A percentile compares a stretch with the other conserved stretches of the same genome.
phyloP scores from a whole-genome alignment of 2,888 invertebrate species.

The Harpalus rubripes region DNA sequence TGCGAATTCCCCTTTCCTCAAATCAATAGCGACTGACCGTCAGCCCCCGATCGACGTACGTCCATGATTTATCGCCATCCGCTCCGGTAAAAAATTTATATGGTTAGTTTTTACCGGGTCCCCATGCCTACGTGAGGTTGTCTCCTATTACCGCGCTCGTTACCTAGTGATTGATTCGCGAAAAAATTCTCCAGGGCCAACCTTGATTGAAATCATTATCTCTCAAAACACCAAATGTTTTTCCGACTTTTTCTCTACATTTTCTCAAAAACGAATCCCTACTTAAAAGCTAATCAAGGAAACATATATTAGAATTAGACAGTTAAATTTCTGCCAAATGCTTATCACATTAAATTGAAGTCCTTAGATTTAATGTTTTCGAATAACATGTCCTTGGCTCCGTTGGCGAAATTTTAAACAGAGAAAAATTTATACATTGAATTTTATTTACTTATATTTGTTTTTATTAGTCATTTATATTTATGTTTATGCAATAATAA shows the following conservation, averaged over 20 bases:
- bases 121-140: slow-evolving; percentile 36
- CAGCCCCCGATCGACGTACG: slow-evolving; percentile 42
- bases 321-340: too few species aligned
- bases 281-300: not conserved
- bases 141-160: slow-evolving; percentile 52
- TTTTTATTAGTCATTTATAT: too few species aligned
- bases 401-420: too few species aligned
- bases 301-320: not conserved
- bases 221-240: slow-evolving; percentile 47
- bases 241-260: not conserved
- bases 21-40: slow-evolving; percentile 36
- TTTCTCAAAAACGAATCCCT: not conserved
- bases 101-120: slow-evolving; percentile 43
- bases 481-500: too few species aligned
- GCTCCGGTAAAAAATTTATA: slow-evolving; percentile 59
- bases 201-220: slow-evolving; percentile 51
- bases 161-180: slow-evolving; percentile 45
- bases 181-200: slow-evolving; percentile 41
- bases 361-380: too few species aligned
- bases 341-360: too few species aligned
- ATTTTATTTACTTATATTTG: too few species aligned
- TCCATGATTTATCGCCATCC: slow-evolving; percentile 59
- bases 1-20: slow-evolving; percentile 13
- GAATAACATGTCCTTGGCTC: too few species aligned
- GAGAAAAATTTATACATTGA: too few species aligned